Evolutionary conservation across 2,888 invertebrate species (phyloP), one percentile per base, ranked within the genome.

Genomic region (Phragmatobia fuliginosa): DNA sequence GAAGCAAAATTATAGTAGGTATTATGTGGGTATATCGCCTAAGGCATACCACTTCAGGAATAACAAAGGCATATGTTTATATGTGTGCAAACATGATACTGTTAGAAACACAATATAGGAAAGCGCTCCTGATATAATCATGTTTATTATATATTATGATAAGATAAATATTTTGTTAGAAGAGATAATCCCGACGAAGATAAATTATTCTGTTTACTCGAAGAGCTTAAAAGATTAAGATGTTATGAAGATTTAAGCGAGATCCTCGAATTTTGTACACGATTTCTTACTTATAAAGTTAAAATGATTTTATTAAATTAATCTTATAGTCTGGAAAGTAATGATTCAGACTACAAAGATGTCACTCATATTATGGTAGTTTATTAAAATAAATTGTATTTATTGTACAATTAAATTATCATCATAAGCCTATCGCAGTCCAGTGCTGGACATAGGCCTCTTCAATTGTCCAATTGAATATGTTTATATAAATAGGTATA

Each of bases 101-200:
- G 25, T 61, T 45, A 62, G 8, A 45, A 59, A 62, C 21, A 70
- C 58, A 64, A 38, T 36, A n/a, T 67, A 71, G 67, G 60, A 49
- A 56, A 4, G 49, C 36, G 38, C 31, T 38, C n/a, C n/a, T 56
- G 56, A 56, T 41, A 67, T 64, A 61, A 64, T 25, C 65, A 65
- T 1, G 36, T 67, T 60, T 64, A n/a, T 60, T 49, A 63, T 41
- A 33, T 25, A 63, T 32, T 38, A 32, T 41, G 71, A 67, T 71
- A 65, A 67, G 67, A 64, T 67, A 66, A 59, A 59, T 71, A 71
- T 67, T 64, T 64, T 66, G 71, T 66, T 65, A 71, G 67, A 58
- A 62, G 36, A n/a, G 33, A 56, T 62, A 36, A 71, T 68, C 65
- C 59, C 32, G 65, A 68, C 68, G 60, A 32, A 71, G 71, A 71